Evolutionary conservation across 2,113 vertebrate species (phyloP), one percentile per base, ranked within the genome.

Genomic region (Nycticorax nycticorax): DNA sequence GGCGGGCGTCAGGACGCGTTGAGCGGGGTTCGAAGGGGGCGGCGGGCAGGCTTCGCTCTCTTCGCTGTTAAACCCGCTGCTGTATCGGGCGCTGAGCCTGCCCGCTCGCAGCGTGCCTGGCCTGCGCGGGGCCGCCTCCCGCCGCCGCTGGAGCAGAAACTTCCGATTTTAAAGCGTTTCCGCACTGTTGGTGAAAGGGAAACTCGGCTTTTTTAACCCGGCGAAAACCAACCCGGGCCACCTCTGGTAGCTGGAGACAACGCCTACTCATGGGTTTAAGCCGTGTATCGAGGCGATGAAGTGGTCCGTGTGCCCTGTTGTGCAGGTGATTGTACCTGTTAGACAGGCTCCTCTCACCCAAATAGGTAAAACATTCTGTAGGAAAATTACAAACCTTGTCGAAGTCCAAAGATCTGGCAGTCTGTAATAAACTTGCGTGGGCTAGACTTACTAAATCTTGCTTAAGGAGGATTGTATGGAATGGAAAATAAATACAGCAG

Each of bases 211-310:
- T 62, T 73, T 48, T 15, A 16, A 33, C 8, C 24, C 14, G 18
- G 4, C 14, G 5, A 0, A 7, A 55, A 12, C 5, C 45, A 33
- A 10, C 3, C 10, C 0, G 2, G 12, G 15, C 3, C 32, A 10
- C 9, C 33, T n/a, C 0, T 2, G 45, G 45, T 26, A 9, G 18
- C 12, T 33, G 67, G 24, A 17, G 33, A 4, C 24, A 35, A 28
- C 67, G 37, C 68, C n/a, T 32, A 10, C 32, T 28, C 27, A 20
- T 74, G 50, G 30, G 12, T 53, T 47, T 28, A 6, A 47, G 63
- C 17, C 56, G 2, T 12, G 13, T 63, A 24, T 32, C 71, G 8
- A 3, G 37, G 55, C 57, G 59, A 13, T 37, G 64, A 14, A 5
- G 15, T 77, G 83, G 76, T 28, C 41, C 1, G 1, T 55, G 41